phyloP scores from a whole-genome alignment of 1,140 invertebrate genomes.

The Berghia stephanieae region DNA sequence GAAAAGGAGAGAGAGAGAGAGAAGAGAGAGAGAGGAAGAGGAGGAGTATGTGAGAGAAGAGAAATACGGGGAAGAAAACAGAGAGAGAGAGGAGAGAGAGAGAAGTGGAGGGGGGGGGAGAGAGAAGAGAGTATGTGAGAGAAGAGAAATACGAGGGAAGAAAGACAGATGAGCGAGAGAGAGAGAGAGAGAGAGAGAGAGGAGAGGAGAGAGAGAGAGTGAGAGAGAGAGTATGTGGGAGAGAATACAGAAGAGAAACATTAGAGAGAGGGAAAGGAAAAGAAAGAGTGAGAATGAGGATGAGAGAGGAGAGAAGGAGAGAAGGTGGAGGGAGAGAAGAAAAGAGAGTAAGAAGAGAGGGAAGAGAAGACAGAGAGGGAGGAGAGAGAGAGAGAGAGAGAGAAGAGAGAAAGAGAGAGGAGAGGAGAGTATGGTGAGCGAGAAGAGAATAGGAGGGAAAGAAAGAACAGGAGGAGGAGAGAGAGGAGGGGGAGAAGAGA shows the following conservation, averaged over 20 bases:
- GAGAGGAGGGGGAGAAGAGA: background rate
- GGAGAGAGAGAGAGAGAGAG: no score
- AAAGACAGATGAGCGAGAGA: background rate
- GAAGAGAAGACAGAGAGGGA: background rate
- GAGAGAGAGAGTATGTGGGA: constrained; percentile 5
- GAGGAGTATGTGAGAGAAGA: constrained; percentile 16
- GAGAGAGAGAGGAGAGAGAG: background rate
- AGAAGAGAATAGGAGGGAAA: background rate
- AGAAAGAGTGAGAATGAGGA: background rate
- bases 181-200: constrained; percentile 19
- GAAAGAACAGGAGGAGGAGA: background rate
- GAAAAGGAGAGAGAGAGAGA: background rate
- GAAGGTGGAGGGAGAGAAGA: background rate
- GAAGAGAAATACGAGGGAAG: background rate
- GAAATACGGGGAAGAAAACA: background rate
- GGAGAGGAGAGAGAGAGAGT: no score
- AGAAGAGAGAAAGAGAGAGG: background rate
- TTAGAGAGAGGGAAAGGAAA: background rate
- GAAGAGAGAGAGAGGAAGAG: constrained; percentile 22
- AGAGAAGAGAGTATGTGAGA: background rate
- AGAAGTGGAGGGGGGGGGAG: background rate
- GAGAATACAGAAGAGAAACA: background rate
- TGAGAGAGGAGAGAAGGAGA: background rate
- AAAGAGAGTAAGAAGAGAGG: background rate
- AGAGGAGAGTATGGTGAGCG: background rate